Percentiles rank a stretch among this genome's conserved stretches.
These are phyloP conservation scores for Myotis planiceps DNA, from an alignment of 2,797 vertebrate genomes.

Conservation along the genomic window DNA sequence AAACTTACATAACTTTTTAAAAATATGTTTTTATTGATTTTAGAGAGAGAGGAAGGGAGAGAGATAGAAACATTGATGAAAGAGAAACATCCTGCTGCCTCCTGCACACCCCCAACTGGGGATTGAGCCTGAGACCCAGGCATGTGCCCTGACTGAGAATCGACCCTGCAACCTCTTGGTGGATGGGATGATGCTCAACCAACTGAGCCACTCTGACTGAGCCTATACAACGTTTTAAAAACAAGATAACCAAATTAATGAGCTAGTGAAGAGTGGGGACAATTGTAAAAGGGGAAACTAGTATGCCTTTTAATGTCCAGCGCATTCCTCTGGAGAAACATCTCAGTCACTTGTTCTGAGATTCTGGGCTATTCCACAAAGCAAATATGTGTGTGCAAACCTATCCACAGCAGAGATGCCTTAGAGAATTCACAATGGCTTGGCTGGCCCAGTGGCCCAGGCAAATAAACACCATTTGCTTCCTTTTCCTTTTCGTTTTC, in stretches of 20 bases:
- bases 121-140: background rate
- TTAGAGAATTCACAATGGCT: conserved; percentile 40
- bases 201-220: background rate
- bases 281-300: background rate
- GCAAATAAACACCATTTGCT: conserved; percentile 59
- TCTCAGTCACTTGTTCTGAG: background rate
- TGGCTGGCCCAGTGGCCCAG: conserved; percentile 15
- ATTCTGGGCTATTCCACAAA: conserved; percentile 42
- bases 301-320: background rate
- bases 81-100: background rate
- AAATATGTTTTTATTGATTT: background rate
- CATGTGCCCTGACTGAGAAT: background rate
- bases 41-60: background rate
- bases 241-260: background rate
- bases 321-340: background rate
- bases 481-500: conserved; percentile 37
- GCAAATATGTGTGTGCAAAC: background rate
- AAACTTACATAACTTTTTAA: background rate
- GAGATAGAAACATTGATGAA: background rate
- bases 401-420: background rate
- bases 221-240: background rate
- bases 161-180: background rate
- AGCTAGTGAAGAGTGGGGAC: background rate
- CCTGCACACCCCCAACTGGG: background rate
- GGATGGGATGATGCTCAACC: background rate